These are phyloP conservation scores for Tetramorium parvispinum DNA, from an alignment of 1,140 invertebrate genomes.

Conservation along the genomic window DNA sequence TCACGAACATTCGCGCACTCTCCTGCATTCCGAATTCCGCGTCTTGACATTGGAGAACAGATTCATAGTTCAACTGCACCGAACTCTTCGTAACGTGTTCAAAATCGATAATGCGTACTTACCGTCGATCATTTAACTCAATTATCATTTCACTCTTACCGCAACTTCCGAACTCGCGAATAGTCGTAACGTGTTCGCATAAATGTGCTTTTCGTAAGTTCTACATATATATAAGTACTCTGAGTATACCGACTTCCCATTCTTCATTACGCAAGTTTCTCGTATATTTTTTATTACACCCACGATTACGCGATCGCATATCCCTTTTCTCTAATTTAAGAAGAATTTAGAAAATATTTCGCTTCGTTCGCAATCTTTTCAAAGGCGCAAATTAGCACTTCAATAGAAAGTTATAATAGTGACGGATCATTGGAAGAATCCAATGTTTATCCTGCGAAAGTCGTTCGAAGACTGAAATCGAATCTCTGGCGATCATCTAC, in stretches of 20 bases:
- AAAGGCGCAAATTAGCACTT: background rate
- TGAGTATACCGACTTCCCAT: too few relatives aligned
- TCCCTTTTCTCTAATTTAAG: background rate
- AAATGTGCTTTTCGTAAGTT: background rate
- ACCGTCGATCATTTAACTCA: conserved; percentile 15
- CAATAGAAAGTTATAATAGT: background rate
- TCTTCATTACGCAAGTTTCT: background rate
- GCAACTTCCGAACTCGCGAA: background rate
- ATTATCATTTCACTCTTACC: background rate
- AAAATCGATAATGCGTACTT: background rate
- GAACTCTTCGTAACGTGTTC: background rate
- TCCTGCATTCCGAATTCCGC: background rate
- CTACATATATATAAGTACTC: background rate
- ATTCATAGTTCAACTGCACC: background rate
- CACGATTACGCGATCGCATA: background rate
- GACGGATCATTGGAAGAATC: background rate
- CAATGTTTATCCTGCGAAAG: conserved; percentile 3
- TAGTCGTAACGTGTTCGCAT: background rate
- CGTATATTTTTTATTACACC: background rate
- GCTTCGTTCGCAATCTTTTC: background rate
- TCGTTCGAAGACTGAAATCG: background rate
- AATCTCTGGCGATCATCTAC: background rate
- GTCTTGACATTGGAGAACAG: background rate
- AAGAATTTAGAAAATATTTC: background rate
- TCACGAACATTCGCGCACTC: background rate